A percentile compares a stretch with the other conserved stretches of the same genome.
phyloP scores from a whole-genome alignment of 2,797 vertebrate genomes.

The Hydrolagus colliei region DNA sequence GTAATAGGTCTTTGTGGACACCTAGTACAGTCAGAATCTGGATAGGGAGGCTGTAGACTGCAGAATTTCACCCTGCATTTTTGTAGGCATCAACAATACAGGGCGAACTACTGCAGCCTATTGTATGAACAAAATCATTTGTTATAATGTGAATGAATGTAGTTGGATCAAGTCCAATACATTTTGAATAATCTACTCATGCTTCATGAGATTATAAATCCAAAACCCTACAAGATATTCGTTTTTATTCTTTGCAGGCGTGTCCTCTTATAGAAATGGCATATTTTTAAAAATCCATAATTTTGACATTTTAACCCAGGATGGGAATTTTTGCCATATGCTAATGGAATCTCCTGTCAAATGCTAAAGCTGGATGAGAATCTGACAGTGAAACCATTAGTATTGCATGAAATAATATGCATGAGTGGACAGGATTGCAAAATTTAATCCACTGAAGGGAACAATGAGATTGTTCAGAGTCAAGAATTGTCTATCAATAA shows the following conservation, averaged over 20 bases:
- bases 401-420: background rate
- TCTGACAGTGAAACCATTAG: conserved; percentile 1
- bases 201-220: background rate
- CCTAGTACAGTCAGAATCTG: no score
- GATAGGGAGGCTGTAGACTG: no score
- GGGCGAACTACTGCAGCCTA: no score
- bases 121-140: background rate
- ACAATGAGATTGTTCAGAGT: background rate
- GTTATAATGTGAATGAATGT: background rate
- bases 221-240: background rate
- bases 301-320: background rate
- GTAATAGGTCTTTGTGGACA: no score
- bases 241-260: no score
- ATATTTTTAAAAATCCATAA: background rate
- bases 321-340: background rate
- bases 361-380: background rate
- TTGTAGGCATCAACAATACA: no score
- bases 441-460: conserved; percentile 1
- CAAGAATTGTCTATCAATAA: conserved; percentile 25
- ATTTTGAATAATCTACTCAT: background rate
- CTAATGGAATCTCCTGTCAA: background rate
- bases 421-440: background rate
- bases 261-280: background rate
- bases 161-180: background rate
- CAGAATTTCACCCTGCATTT: no score